Evolutionary conservation across 2,113 vertebrate genomes (phyloP), one percentile per base, ranked within the genome.

Genomic region (Cygnus buccinator): DNA sequence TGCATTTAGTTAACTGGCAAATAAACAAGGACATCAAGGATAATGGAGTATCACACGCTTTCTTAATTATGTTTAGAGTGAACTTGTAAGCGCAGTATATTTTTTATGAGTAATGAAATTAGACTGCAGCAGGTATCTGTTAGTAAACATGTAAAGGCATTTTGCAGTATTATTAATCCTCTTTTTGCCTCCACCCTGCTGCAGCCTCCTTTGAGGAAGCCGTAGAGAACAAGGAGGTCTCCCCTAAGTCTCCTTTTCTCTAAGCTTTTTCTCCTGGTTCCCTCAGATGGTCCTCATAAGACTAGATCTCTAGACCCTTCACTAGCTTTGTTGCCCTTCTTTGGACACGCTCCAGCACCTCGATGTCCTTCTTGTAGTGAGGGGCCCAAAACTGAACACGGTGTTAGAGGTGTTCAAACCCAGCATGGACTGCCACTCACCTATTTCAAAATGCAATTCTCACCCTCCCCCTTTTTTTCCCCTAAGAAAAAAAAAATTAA

Each of bases 11-110:
- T 86, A 94, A 59, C 79, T 81, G 91, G 37, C 85, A 90, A 90
- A 94, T 73, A 90, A 95, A 79, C 92, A 93, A 94, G 83, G 80
- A 84, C 83, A 86, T 92, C 91, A 96, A 81, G 61, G 59, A 84
- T 92, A 92, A 94, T 85, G 83, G 86, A 94, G 52, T 90, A 80
- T 62, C 83, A 65, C 63, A 68, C 33, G 71, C 87, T 77, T 21
- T 62, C 89, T 77, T 93, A 84, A 93, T 92, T 77, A 77, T 37
- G 41, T 84, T 74, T 77, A 93, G 44, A 83, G 67, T 43, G 48
- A 77, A 82, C 91, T 72, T 75, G 82, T 76, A 93, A 90, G 76
- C 33, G 85, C 67, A 93, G 75, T 52, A 8, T 52, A 28, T 79
- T 90, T 93, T 89, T 81, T 46, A 89, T 41, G 63, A 94, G 65